Evolutionary conservation across 2,113 vertebrate species (phyloP), one percentile per base, ranked within the genome.

Genomic region (Nibea coibor): DNA sequence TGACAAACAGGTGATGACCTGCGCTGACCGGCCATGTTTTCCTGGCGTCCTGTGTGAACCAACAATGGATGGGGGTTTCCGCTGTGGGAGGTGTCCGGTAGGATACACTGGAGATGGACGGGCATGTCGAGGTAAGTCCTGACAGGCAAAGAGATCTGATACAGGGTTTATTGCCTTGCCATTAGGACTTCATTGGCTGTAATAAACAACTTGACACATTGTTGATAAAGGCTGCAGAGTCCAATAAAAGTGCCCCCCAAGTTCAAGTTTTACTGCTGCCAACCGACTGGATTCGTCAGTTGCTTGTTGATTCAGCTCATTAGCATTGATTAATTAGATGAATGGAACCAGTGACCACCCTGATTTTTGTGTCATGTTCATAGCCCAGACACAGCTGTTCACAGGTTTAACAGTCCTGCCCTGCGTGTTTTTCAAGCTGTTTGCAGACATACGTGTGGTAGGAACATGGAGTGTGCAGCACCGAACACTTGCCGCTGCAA

Each of bases 41-140:
- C 75, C 90, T 0, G 94, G 93, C 0, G 95, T 95, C 68, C 84
- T 3, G 20, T 96, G 96, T 0, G 26, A 94, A 47, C 72, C 39
- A 0, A 62, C 12, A 0, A 0, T 5, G 2, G 78, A 51, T 0
- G 91, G 86, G 17, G 80, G 69, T 7, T 88, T 92, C 56, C 89
- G 61, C 65, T 96, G 95, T n/a, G 95, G 94, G 4, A 82, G 91
- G 63, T 97, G 95, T 82, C 95, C 95, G 0, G 26, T 73, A 0
- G 96, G 95, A 20, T 95, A 95, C 88, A 89, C 70, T 0, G 92
- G 96, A 39, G 92, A 96, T 54, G 96, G 96, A 76, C 84, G 50
- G 12, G 75, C 42, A 0, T 96, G 96, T 87, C 90, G 94, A 94
- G 96, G 95, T 96, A 91, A 88, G 48, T 72, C 19, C 2, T 35